phyloP scores from a whole-genome alignment of 2,888 invertebrate genomes.

The Agrilus mali region DNA sequence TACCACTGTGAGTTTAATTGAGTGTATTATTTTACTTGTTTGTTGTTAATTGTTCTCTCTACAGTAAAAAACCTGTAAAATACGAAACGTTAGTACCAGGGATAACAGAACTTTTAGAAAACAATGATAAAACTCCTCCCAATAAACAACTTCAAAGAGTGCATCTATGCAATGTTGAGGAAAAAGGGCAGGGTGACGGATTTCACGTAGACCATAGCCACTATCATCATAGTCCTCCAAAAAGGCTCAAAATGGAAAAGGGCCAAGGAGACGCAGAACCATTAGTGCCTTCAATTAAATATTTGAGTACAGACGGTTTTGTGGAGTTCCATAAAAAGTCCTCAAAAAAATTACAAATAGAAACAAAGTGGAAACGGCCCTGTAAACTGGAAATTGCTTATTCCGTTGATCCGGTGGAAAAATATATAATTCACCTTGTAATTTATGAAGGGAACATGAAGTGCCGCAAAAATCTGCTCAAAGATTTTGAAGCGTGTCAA shows the following conservation, averaged over 20 bases:
- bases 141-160: constrained; percentile 3
- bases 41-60: neutral
- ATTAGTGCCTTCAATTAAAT: constrained; percentile 16
- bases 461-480: constrained; percentile 44
- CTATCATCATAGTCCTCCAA: constrained; percentile 23
- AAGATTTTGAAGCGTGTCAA: constrained; percentile 22
- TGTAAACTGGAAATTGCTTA: constrained; percentile 52
- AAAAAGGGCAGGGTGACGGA: constrained; percentile 23
- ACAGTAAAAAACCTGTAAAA: too few relatives aligned
- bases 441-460: constrained; percentile 48
- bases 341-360: constrained; percentile 28
- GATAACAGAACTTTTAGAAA: too few relatives aligned
- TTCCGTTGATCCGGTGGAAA: constrained; percentile 34
- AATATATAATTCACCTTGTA: constrained; percentile 47
- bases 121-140: constrained; percentile 16
- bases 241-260: constrained; percentile 19
- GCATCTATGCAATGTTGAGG: constrained; percentile 8
- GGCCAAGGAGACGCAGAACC: constrained; percentile 7
- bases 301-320: constrained; percentile 21
- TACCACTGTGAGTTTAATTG: constrained; percentile 17
- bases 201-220: constrained; percentile 16
- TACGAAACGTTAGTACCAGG: too few relatives aligned
- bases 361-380: constrained; percentile 47
- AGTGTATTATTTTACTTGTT: neutral
- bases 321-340: constrained; percentile 28